Base-by-base conservation (phyloP, 1,140 invertebrate species). In the Dermatophagoides farinae region DNA sequence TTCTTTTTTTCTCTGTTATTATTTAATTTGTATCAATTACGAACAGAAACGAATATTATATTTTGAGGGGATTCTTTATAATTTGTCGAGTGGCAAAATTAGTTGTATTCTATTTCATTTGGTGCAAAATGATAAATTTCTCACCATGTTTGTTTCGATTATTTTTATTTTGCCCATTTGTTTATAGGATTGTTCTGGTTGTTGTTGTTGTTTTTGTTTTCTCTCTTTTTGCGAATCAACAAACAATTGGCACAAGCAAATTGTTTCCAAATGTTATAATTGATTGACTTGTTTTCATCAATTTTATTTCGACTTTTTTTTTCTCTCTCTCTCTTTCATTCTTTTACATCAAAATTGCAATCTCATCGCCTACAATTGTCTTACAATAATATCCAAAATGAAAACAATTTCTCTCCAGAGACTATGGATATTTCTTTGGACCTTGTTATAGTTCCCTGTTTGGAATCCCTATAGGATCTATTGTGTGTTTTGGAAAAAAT, bases 301-400 rank as follows among this genome's bases (percentile, higher is more conserved):
- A 18, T n/a, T n/a, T 5, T 31, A 20, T 22, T 53, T 22, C 11
- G 14, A 20, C 51, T 53, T 22, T 53, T 22, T 11, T 22, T 53
- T 22, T 53, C 2, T 52, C 50, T 52, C 50, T 52, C 50, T 52
- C 50, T 52, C 50, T 52, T 22, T 53, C 51, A n/a, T 22, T 53
- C 10, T 39, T 31, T 5, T n/a, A 31, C 31, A 31, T 31, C 31
- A 31, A 31, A 31, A 31, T 31, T 31, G 31, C 31, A 31, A 31
- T 31, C 31, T 31, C 31, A 31, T 31, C 31, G 31, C 31, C 31
- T 31, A 31, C 31, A 31, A 31, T 31, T 31, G 31, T 31, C 31
- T 31, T 31, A 31, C 31, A 31, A 31, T 8, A 31, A 31, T 31
- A 31, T 31, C 31, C n/a, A 31, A 31, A 31, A 31, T 31, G 31